These are phyloP conservation scores for Drosophila testacea DNA, from an alignment of 2,888 invertebrate species.

Conservation along the genomic window DNA sequence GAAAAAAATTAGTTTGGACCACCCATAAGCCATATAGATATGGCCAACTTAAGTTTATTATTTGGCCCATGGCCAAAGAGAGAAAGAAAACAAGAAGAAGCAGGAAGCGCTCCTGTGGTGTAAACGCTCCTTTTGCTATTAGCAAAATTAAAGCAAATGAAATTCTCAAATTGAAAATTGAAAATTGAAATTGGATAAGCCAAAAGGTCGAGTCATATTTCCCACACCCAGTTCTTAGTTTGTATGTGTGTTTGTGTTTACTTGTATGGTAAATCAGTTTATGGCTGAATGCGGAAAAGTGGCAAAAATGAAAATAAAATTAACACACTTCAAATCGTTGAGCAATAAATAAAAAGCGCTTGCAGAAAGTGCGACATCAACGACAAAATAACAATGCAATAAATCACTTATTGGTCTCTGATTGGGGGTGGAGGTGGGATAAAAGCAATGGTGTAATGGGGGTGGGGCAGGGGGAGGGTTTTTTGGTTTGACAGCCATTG, in stretches of 20 bases:
- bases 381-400: conserved; percentile 78
- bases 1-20: conserved; percentile 13
- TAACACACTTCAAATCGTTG: conserved; percentile 67
- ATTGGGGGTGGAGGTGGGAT: conserved; percentile 3
- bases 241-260: neutral
- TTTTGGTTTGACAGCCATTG: conserved; percentile 17
- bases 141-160: conserved; percentile 29
- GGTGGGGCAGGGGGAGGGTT: neutral
- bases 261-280: conserved; percentile 37
- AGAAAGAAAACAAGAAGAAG: neutral
- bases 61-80: conserved; percentile 4
- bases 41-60: conserved; percentile 1
- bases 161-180: conserved; percentile 21
- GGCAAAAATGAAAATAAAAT: conserved; percentile 67
- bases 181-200: conserved; percentile 30
- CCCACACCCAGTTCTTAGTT: neutral
- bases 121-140: conserved; percentile 19
- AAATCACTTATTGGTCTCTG: conserved; percentile 68
- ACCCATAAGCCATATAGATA: conserved; percentile 14
- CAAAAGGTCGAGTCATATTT: conserved; percentile 18
- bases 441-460: neutral
- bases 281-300: conserved; percentile 15
- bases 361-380: conserved; percentile 75
- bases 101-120: conserved; percentile 11
- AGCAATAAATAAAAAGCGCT: conserved; percentile 57